Evolutionary conservation across 2,888 invertebrate species (phyloP).

Genomic region (Crepidodera aurea): DNA sequence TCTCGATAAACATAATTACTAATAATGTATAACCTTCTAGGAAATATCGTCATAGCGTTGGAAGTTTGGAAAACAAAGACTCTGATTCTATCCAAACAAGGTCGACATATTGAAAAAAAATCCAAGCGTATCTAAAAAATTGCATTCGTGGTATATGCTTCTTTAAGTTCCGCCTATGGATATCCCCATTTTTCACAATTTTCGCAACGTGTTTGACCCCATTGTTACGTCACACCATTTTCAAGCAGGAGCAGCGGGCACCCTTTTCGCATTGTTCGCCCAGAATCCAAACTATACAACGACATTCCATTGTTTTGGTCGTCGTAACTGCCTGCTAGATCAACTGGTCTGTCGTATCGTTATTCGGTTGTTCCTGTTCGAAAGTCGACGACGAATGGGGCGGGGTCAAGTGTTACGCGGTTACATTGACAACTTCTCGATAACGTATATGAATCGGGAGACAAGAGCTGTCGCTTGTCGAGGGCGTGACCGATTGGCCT

Average conservation of each 20-base stretch:
- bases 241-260: slow-evolving; percentile 7
- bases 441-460: slow-evolving; percentile 18
- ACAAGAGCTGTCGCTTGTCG: slow-evolving; percentile 1
- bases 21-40: too few species aligned
- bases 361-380: slow-evolving; percentile 15
- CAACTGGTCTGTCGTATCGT: slow-evolving; percentile 29
- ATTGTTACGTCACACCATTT: slow-evolving; percentile 33
- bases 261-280: slow-evolving; percentile 26
- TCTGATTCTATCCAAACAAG: too few species aligned
- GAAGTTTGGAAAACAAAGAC: too few species aligned
- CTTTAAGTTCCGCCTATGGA: neutral
- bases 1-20: too few species aligned
- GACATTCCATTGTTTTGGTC: slow-evolving; percentile 36
- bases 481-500: slow-evolving; percentile 1
- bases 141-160: too few species aligned
- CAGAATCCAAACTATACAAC: slow-evolving; percentile 32
- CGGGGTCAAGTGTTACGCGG: slow-evolving; percentile 27
- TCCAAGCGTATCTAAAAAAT: too few species aligned
- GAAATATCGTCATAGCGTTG: too few species aligned
- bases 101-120: too few species aligned
- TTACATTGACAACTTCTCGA: slow-evolving; percentile 30
- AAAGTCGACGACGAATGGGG: slow-evolving; percentile 29
- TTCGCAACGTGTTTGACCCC: slow-evolving; percentile 32
- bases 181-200: slow-evolving; percentile 29
- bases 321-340: slow-evolving; percentile 25